Evolutionary conservation across 2,113 vertebrate species (phyloP), one percentile per base, ranked within the genome.

Genomic region (Pristiophorus japonicus): DNA sequence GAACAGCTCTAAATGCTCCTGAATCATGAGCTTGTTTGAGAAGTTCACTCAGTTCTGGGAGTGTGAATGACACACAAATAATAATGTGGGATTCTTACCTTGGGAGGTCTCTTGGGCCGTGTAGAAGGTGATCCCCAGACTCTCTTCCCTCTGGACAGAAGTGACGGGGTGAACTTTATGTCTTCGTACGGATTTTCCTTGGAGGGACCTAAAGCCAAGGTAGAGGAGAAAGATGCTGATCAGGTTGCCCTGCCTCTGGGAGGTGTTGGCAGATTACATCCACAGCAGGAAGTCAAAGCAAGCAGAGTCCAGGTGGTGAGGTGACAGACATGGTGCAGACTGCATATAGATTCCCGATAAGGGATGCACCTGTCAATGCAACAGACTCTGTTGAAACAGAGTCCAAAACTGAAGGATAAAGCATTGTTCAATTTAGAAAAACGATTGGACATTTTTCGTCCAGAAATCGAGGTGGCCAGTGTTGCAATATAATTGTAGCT

Each of bases 161-260:
- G 98, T 96, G 97, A 96, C 27, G 98, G 97, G 65, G 98, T 97
- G 0, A 97, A 96, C 96, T 98, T 97, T 62, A 99, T 97, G 96
- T 99, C 98, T 97, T 99, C 99, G 95, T 99, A 99, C 2, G 97
- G 97, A 96, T 98, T 98, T 96, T 99, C 98, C 96, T 98, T 98
- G 95, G 96, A 94, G 91, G 97, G 97, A 95, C 98, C 98, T 96
- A 96, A 97, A 97, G 55, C 22, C 84, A 65, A 91, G 34, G 7
- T 98, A 96, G 88, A 96, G 96, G 95, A 96, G 34, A 34, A 38
- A 92, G 5, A 20, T 38, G 59, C n/a, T 22, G 16, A 42, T 92
- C 88, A 65, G 88, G 2, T 38, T 38, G 34, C 6, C 59, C 20
- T 38, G 16, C 7, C 47, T 38, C 75, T 78, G 34, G 30, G 30